Percentiles rank a stretch among this genome's conserved stretches.
phyloP scores from a whole-genome alignment of 2,888 invertebrate genomes.

The Syritta pipiens region DNA sequence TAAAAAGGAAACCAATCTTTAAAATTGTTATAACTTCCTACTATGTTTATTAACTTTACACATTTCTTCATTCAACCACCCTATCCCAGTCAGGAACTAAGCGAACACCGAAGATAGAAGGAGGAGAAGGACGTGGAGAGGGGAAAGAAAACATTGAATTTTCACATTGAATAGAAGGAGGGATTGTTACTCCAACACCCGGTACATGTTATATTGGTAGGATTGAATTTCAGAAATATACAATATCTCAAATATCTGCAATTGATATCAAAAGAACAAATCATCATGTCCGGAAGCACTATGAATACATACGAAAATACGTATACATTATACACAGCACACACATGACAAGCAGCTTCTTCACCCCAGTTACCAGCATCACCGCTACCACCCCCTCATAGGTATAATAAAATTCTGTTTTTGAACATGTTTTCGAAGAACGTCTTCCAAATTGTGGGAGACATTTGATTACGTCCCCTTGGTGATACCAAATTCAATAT shows the following conservation, averaged over 20 bases:
- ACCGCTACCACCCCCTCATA: not conserved
- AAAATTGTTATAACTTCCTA: no score
- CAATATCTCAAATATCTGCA: conserved; percentile 36
- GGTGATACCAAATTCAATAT: conserved; percentile 37
- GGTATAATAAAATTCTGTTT: conserved; percentile 26
- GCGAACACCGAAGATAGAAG: no score
- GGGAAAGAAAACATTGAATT: no score
- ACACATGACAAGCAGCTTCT: not conserved
- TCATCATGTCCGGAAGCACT: conserved; percentile 32
- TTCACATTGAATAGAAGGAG: no score
- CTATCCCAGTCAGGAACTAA: no score
- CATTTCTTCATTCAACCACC: no score
- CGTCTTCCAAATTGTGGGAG: conserved; percentile 11
- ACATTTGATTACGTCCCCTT: conserved; percentile 30
- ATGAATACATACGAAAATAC: conserved; percentile 12
- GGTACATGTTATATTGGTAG: not conserved
- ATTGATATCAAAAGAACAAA: conserved; percentile 39
- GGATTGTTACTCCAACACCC: not conserved
- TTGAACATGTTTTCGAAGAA: conserved; percentile 28
- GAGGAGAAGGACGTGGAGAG: no score
- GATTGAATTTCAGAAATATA: conserved; percentile 23
- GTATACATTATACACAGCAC: not conserved
- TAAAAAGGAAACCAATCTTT: no score
- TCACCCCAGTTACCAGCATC: not conserved
- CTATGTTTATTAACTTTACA: no score